Evolutionary conservation across 1,140 invertebrate genomes (phyloP), one percentile per base, ranked within the genome.

Genomic region (Panagrolaimus sp.): DNA sequence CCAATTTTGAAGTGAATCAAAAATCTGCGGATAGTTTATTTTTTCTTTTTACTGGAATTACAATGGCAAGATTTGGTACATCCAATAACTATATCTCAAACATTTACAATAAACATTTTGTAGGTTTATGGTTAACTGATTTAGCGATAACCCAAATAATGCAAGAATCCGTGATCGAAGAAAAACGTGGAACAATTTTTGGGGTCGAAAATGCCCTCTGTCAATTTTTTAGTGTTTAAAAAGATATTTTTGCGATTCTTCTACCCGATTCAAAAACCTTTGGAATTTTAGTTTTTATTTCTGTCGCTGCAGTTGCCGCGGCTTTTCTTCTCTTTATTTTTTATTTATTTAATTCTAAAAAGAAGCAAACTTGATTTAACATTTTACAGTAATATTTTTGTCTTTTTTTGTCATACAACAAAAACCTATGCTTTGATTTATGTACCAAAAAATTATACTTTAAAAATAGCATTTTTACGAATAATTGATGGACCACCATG

Each of bases 241-340:
- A 79, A 63, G 77, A 78, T 62, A 48, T 78, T 26, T 32, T 78
- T 17, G 76, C 74, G 2, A 78, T 78, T 52, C 15, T 75, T 5
- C 63, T 78, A 46, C 76, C 76, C 12, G 68, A 69, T 63, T 44
- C 69, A 10, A 17, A 47, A 5, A 71, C 71, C 3, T 78, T 76
- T 63, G 76, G 76, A 14, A 21, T 71, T 10, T 69, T 78, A 14
- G 71, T 76, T 43, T 26, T 76, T 9, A 65, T 71, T 14, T 76
- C 73, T 15, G 69, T 71, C 17, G 17, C 24, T 38, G 38, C 17
- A 8, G 12, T 17, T 64, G 26, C 24, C 10, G 10, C 43, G 12
- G n/a, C 26, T 38, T 64, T 38, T 17, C 10, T 64, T 28, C 12
- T 32, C 0, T 38, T 64, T 32, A 8, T 64, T 38, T 64, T 32